phyloP scores from a whole-genome alignment of 2,113 vertebrate species.

The Hiodon tergisus region DNA sequence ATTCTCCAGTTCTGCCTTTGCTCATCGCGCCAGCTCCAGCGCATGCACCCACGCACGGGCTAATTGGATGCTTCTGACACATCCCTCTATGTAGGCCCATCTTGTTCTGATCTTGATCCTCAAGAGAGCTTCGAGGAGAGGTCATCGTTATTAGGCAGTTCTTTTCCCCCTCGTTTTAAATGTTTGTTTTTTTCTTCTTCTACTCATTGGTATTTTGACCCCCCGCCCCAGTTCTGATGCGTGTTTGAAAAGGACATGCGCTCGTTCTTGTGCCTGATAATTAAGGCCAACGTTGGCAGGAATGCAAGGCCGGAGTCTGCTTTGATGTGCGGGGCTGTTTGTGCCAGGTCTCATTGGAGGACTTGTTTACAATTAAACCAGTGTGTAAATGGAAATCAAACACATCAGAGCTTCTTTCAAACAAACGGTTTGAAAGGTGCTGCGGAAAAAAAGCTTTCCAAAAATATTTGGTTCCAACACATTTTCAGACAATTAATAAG shows the following conservation, averaged over 20 bases:
- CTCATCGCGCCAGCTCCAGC: not conserved
- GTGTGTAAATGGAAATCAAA: conserved; percentile 1
- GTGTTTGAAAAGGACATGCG: not conserved
- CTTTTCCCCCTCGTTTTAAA: not conserved
- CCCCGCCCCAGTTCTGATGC: not conserved
- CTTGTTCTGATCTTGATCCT: not conserved
- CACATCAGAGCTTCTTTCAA: not conserved
- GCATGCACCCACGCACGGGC: not conserved
- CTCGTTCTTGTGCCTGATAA: conserved; percentile 20
- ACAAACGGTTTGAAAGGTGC: not conserved
- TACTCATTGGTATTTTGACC: not conserved
- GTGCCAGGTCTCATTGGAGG: not conserved
- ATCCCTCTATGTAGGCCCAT: not conserved
- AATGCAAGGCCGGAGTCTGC: conserved; percentile 26
- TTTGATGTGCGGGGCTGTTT: conserved; percentile 20
- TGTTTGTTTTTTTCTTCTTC: too few relatives aligned
- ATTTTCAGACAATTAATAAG: too few relatives aligned
- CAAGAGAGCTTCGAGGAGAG: conserved; percentile 2
- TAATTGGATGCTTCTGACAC: conserved; percentile 20
- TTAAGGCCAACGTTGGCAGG: conserved; percentile 14
- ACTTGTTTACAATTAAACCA: not conserved
- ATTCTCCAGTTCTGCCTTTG: not conserved
- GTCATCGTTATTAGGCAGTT: conserved; percentile 9
- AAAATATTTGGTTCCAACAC: not conserved
- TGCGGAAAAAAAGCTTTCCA: not conserved